Evolutionary conservation across 2,888 invertebrate species (phyloP).

Genomic region (Philonicus albiceps): DNA sequence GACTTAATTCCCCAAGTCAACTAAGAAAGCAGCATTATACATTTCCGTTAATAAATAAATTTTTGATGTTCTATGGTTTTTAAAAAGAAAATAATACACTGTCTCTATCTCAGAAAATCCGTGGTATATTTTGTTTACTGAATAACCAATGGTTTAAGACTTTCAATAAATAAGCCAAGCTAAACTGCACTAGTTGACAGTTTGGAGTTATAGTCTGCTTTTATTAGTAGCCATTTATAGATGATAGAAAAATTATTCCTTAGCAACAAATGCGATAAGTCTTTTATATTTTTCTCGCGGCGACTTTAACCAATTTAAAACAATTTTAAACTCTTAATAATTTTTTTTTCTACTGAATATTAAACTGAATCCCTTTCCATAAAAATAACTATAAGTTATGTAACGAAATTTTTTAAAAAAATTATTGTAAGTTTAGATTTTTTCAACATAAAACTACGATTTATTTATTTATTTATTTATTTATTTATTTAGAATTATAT

Average conservation of each 20-base stretch:
- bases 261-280: background rate
- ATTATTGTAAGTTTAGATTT: background rate
- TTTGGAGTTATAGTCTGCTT: background rate
- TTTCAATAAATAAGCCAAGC: background rate
- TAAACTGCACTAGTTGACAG: background rate
- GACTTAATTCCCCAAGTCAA: too few relatives aligned
- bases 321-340: background rate
- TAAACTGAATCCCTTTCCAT: background rate
- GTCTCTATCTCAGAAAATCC: background rate
- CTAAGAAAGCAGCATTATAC: background rate
- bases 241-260: background rate
- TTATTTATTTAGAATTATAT: background rate
- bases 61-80: background rate
- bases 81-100: background rate
- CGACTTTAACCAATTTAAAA: background rate
- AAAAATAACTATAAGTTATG: background rate
- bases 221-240: background rate
- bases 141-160: background rate
- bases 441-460: background rate
- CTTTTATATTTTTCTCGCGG: background rate
- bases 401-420: background rate
- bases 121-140: background rate
- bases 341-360: background rate
- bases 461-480: background rate
- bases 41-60: background rate